Conservation (phyloP, 2,797 vertebrate genomes). For the Ceryle rudis region DNA sequence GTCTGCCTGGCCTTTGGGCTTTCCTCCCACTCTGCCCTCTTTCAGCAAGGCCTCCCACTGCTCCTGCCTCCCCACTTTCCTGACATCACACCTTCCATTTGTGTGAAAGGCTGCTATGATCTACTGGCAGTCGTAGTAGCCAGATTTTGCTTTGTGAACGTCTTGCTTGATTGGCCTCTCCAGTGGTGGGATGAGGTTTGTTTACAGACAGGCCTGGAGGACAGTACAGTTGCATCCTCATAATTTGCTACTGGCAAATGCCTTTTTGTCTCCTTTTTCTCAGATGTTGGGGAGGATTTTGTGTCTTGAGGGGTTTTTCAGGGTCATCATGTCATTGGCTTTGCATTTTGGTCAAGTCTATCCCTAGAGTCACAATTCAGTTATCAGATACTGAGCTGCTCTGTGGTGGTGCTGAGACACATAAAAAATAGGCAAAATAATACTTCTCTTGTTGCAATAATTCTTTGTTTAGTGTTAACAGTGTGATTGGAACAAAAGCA, state of each 20-base stretch:
- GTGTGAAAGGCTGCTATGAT: not conserved
- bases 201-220: not conserved
- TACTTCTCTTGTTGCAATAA: not conserved
- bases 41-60: not conserved
- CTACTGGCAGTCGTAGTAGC: not conserved
- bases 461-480: not conserved
- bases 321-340: accelerated
- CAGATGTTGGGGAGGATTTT: not conserved
- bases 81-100: accelerated
- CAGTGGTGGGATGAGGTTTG: not conserved
- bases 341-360: not conserved
- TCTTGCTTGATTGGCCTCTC: not conserved
- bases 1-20: not conserved
- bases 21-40: not conserved
- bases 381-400: not conserved
- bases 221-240: not conserved
- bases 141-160: not conserved
- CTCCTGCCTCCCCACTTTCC: not conserved
- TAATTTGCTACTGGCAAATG: not conserved
- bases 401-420: not conserved
- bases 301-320: not conserved
- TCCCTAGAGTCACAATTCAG: not conserved
- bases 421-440: not conserved
- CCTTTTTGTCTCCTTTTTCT: not conserved
- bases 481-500: not conserved